phyloP scores from a whole-genome alignment of 2,113 vertebrate genomes.

The Zingel zingel region DNA sequence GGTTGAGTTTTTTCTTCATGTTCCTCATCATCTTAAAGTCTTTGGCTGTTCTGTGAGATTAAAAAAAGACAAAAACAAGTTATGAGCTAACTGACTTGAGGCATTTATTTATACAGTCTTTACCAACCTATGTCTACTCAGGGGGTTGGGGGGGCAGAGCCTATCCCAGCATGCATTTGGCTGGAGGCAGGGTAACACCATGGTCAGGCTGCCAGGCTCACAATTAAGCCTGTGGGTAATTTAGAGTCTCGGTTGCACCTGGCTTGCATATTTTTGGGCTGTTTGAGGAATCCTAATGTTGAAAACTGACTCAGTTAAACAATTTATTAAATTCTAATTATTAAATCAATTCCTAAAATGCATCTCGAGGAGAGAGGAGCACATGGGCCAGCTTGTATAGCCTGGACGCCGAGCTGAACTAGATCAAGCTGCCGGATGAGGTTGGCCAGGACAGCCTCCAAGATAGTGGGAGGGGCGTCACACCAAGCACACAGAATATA shows the following conservation, averaged over 20 bases:
- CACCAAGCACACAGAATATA: too few relatives aligned
- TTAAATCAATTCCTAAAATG: too few relatives aligned
- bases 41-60: slow-evolving; percentile 87
- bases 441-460: too few relatives aligned
- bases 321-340: too few relatives aligned
- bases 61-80: slow-evolving; percentile 39
- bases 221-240: slow-evolving; percentile 45
- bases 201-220: slow-evolving; percentile 60
- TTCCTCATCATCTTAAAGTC: slow-evolving; percentile 93
- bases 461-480: too few relatives aligned
- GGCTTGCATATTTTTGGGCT: slow-evolving; percentile 9
- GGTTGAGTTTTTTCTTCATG: slow-evolving; percentile 94
- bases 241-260: slow-evolving; percentile 31
- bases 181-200: slow-evolving; percentile 69
- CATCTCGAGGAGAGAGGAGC: too few relatives aligned
- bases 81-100: slow-evolving; percentile 37
- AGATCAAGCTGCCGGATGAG: too few relatives aligned
- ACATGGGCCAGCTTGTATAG: too few relatives aligned
- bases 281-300: slow-evolving; percentile 4
- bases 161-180: slow-evolving; percentile 74
- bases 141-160: slow-evolving; percentile 21
- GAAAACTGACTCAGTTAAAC: neutral
- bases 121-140: slow-evolving; percentile 14
- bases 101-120: slow-evolving; percentile 57
- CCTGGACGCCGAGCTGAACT: too few relatives aligned